These are phyloP conservation scores for Osmerus eperlanus DNA, from an alignment of 2,113 vertebrate genomes.

Conservation along the genomic window DNA sequence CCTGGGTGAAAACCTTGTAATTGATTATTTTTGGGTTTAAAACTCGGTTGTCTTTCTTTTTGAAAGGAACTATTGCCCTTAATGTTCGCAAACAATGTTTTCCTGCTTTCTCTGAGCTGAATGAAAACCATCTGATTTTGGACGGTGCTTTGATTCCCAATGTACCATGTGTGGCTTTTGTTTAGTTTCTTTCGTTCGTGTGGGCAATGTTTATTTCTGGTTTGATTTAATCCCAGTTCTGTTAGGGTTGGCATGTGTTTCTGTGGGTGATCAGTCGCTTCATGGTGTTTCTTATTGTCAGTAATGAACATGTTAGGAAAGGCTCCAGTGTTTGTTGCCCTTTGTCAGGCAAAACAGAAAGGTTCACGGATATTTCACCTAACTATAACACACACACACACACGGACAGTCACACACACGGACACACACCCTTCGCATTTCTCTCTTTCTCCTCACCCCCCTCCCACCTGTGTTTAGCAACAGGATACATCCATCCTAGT, in stretches of 20 bases:
- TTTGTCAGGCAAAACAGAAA: not conserved
- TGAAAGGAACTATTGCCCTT: too few species aligned
- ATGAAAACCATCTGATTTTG: slow-evolving; percentile 6
- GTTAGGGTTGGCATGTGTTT: not conserved
- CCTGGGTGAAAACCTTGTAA: not conserved
- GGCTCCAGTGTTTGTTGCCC: not conserved
- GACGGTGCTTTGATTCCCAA: not conserved
- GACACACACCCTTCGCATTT: too few species aligned
- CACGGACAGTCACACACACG: too few species aligned
- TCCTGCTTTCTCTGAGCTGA: not conserved
- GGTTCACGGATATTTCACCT: not conserved
- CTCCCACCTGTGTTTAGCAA: not conserved
- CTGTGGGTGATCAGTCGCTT: not conserved
- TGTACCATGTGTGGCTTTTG: not conserved
- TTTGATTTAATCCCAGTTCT: not conserved
- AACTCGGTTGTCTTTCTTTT: not conserved
- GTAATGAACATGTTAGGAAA: not conserved
- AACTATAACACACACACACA: too few species aligned
- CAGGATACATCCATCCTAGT: not conserved
- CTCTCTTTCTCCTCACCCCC: too few species aligned
- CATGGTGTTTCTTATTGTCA: not conserved
- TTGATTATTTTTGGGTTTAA: not conserved
- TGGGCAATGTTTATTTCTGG: slow-evolving; percentile 6
- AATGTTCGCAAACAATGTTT: not conserved
- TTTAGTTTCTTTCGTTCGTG: not conserved